These are phyloP conservation scores for Acanthurus lineatus DNA, from an alignment of 2,797 vertebrate genomes.

Conservation along the genomic window DNA sequence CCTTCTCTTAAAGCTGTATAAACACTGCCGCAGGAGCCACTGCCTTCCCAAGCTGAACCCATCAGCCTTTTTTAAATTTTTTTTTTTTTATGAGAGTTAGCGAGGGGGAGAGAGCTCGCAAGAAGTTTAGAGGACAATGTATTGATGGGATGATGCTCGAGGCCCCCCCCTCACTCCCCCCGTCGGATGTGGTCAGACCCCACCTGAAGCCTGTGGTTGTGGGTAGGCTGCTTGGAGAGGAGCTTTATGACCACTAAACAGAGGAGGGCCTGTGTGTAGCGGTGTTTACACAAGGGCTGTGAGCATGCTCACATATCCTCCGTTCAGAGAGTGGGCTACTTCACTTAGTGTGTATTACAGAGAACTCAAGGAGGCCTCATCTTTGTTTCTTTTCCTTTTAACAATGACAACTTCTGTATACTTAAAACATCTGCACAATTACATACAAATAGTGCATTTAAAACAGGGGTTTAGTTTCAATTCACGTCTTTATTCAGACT, in stretches of 20 bases:
- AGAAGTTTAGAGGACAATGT: constrained; percentile 81
- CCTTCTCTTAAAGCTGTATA: constrained; percentile 88
- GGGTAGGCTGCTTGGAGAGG: constrained; percentile 38
- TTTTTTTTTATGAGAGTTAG: constrained; percentile 61
- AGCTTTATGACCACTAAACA: constrained; percentile 59
- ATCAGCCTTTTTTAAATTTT: constrained; percentile 72
- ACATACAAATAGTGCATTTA: neutral
- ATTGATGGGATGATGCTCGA: constrained; percentile 63
- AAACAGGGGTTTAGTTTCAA: constrained; percentile 3
- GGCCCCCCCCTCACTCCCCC: constrained; percentile 33
- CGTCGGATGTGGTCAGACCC: constrained; percentile 63
- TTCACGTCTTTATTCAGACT: constrained; percentile 8
- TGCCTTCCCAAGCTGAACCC: constrained; percentile 75
- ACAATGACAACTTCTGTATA: constrained; percentile 5
- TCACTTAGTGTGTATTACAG: constrained; percentile 37
- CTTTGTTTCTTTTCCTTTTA: constrained; percentile 17
- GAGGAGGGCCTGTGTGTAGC: constrained; percentile 53
- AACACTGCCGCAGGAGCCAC: constrained; percentile 83
- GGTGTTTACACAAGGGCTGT: constrained; percentile 62
- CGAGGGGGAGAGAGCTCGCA: constrained; percentile 57
- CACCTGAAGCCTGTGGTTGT: constrained; percentile 64
- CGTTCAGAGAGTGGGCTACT: constrained; percentile 42
- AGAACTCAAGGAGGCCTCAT: constrained; percentile 16
- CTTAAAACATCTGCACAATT: neutral
- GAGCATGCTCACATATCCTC: constrained; percentile 54